Percentiles rank a stretch among this genome's conserved stretches.
These are phyloP conservation scores for Pollenia amentaria DNA, from an alignment of 2,888 invertebrate genomes.

Conservation along the genomic window DNA sequence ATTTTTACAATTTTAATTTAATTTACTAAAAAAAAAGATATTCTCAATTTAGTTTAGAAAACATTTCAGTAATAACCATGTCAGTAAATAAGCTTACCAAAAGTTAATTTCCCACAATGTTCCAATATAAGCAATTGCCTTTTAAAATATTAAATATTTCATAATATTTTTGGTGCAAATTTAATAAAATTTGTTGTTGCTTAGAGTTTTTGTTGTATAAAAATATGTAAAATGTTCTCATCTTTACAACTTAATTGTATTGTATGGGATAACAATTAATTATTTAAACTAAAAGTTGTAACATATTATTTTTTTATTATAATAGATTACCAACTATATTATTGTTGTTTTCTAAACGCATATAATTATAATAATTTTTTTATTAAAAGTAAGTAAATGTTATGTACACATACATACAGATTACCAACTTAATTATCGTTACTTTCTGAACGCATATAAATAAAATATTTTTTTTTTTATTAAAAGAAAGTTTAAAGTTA, in stretches of 20 bases:
- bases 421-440: too few relatives aligned
- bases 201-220: constrained; percentile 9
- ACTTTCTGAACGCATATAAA: constrained; percentile 13
- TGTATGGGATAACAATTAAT: constrained; percentile 12
- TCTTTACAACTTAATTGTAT: constrained; percentile 16
- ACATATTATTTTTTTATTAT: constrained; percentile 14
- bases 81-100: too few relatives aligned
- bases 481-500: constrained; percentile 15
- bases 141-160: too few relatives aligned
- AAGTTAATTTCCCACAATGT: too few relatives aligned
- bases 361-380: constrained; percentile 7
- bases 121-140: too few relatives aligned
- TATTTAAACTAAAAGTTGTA: constrained; percentile 35
- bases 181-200: constrained; percentile 2
- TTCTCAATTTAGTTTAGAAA: too few relatives aligned
- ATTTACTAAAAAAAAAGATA: too few relatives aligned
- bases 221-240: not conserved
- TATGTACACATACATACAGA: constrained; percentile 1
- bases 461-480: constrained; percentile 14
- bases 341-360: constrained; percentile 33
- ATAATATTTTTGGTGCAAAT: not conserved
- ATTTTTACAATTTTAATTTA: too few relatives aligned
- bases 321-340: constrained; percentile 3
- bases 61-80: too few relatives aligned
- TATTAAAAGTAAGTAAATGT: constrained; percentile 22